Percentiles rank a stretch among this genome's conserved stretches.
phyloP scores from a whole-genome alignment of 2,113 vertebrate species.

The Peromyscus polionotus region DNA sequence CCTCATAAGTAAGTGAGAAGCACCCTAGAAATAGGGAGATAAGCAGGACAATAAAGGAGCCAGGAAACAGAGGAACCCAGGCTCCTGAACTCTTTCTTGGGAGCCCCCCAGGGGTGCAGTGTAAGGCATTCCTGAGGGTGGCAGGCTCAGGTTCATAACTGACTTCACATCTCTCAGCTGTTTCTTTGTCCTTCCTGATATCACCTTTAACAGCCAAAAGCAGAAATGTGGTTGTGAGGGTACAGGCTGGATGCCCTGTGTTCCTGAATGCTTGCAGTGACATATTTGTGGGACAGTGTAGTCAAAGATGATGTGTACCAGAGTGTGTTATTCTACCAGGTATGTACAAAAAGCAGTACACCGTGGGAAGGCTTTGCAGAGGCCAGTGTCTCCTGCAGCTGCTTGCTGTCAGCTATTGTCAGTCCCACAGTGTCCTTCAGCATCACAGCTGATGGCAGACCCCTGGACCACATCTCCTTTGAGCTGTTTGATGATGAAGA shows the following conservation, averaged over 20 bases:
- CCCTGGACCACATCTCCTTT: neutral
- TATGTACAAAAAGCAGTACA: neutral
- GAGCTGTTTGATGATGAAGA: neutral
- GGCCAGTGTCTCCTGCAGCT: neutral
- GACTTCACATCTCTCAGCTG: neutral
- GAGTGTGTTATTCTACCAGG: neutral
- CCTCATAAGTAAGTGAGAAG: neutral
- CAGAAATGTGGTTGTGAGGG: slow-evolving; percentile 9
- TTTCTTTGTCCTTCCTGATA: neutral
- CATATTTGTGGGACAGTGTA: neutral
- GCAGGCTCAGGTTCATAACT: neutral
- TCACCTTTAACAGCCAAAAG: neutral
- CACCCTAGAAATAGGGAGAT: neutral
- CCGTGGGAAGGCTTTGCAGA: neutral
- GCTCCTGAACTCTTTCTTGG: neutral
- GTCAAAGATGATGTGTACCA: neutral
- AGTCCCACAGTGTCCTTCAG: neutral
- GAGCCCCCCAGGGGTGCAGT: neutral
- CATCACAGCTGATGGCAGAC: neutral
- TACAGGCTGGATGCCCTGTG: neutral
- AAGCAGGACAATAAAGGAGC: neutral
- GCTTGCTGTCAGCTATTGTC: neutral
- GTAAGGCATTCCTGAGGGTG: too few species aligned
- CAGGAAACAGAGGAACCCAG: neutral
- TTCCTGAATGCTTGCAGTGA: neutral